Evolutionary conservation across 2,797 vertebrate genomes (phyloP).

Genomic region (Benthosema pterotum): DNA sequence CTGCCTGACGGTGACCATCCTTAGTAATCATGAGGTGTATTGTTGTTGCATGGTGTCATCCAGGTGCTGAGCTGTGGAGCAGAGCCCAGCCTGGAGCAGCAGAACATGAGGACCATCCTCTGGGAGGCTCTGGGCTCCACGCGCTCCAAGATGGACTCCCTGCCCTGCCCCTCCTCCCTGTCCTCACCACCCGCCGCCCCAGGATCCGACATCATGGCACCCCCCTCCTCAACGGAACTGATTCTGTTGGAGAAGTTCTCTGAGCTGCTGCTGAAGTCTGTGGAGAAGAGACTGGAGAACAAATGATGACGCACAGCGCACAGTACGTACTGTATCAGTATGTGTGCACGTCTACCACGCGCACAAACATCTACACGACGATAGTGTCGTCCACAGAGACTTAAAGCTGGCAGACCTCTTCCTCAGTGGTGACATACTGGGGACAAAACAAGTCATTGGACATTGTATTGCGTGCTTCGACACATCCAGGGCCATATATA

Average conservation of each 20-base stretch:
- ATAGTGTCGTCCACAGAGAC: too few relatives aligned
- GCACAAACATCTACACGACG: neutral
- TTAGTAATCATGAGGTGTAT: neutral
- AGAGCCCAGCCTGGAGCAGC: constrained; percentile 63
- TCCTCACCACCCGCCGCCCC: constrained; percentile 24
- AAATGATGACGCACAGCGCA: constrained; percentile 64
- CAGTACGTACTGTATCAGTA: neutral
- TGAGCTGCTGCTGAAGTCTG: constrained; percentile 90
- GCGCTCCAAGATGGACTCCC: constrained; percentile 84
- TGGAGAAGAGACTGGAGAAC: constrained; percentile 89
- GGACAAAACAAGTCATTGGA: too few relatives aligned
- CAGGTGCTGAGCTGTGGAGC: constrained; percentile 78
- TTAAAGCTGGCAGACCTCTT: too few relatives aligned
- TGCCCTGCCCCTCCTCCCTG: constrained; percentile 48
- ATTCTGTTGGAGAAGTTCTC: constrained; percentile 93
- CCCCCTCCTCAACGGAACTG: constrained; percentile 64
- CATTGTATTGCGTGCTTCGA: too few relatives aligned
- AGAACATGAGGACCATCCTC: constrained; percentile 84
- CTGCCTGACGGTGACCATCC: too few relatives aligned
- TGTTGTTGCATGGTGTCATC: neutral
- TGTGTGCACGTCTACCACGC: too few relatives aligned
- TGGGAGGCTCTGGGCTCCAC: constrained; percentile 82
- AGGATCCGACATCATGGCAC: too few relatives aligned
- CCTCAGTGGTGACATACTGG: too few relatives aligned
- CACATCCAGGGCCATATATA: too few relatives aligned